Conservation (phyloP, 2,113 vertebrate genomes). For the Fulmarus glacialis region DNA sequence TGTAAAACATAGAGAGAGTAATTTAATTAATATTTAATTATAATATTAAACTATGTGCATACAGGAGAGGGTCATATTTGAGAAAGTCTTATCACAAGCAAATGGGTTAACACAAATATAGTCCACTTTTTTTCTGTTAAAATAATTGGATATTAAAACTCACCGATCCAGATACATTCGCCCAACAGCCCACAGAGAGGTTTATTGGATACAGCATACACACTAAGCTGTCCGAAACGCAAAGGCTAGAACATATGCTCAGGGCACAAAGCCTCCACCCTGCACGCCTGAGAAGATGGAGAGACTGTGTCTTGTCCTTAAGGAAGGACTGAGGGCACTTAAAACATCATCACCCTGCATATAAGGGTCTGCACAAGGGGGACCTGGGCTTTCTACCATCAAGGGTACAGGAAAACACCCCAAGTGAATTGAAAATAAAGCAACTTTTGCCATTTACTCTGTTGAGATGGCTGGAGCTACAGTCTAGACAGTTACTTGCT, state of each 20-base stretch:
- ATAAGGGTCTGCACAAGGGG: background rate
- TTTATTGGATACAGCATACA: background rate
- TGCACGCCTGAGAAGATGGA: background rate
- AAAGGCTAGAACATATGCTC: background rate
- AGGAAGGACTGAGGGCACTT: background rate
- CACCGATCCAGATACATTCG: background rate
- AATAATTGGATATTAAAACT: background rate
- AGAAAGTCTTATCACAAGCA: background rate
- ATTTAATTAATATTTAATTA: background rate
- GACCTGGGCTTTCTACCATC: background rate
- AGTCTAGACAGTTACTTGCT: background rate
- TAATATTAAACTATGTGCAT: background rate
- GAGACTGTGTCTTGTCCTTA: background rate
- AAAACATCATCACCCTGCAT: background rate
- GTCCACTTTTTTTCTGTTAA: background rate
- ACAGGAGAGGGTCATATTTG: background rate
- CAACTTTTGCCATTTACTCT: background rate
- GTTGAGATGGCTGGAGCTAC: background rate
- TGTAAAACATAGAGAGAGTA: background rate
- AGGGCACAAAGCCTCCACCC: background rate
- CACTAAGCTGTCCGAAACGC: background rate
- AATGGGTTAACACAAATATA: background rate
- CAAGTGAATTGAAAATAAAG: background rate
- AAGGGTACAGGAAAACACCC: background rate
- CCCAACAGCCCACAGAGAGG: background rate